Conservation (phyloP, 2,888 invertebrate genomes). For the Ichneumon xanthorius region DNA sequence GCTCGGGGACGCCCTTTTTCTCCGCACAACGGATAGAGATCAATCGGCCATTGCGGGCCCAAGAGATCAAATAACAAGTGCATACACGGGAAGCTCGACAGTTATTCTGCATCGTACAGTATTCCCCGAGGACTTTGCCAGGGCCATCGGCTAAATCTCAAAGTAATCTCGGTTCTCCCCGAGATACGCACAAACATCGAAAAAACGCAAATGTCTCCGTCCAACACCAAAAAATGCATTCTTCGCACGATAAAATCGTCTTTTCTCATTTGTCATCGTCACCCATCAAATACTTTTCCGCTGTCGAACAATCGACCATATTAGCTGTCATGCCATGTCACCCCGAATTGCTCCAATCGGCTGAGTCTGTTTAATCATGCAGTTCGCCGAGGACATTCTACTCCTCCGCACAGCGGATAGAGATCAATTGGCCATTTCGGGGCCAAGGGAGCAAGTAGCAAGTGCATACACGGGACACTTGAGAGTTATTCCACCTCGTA, state of each 20-base stretch:
- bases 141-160: conserved; percentile 55
- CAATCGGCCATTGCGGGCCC: conserved; percentile 26
- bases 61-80: conserved; percentile 37
- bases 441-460: conserved; percentile 45
- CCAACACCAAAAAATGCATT: not conserved
- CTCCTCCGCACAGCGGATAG: not conserved
- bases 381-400: no score
- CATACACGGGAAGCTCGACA: conserved; percentile 30
- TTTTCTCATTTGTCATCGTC: not conserved
- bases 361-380: no score
- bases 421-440: conserved; percentile 16
- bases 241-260: not conserved
- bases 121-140: conserved; percentile 37
- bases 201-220: not conserved
- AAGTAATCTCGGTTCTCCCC: conserved; percentile 2
- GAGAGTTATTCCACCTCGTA: conserved; percentile 29
- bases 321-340: not conserved
- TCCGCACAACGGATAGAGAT: not conserved
- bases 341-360: no score
- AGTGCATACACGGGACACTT: conserved; percentile 26
- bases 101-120: conserved; percentile 11
- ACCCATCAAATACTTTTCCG: not conserved
- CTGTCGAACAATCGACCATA: not conserved
- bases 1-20: not conserved
- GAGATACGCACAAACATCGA: not conserved